Evolutionary conservation across 2,113 vertebrate species (phyloP).

Genomic region (Oryzias celebensis): DNA sequence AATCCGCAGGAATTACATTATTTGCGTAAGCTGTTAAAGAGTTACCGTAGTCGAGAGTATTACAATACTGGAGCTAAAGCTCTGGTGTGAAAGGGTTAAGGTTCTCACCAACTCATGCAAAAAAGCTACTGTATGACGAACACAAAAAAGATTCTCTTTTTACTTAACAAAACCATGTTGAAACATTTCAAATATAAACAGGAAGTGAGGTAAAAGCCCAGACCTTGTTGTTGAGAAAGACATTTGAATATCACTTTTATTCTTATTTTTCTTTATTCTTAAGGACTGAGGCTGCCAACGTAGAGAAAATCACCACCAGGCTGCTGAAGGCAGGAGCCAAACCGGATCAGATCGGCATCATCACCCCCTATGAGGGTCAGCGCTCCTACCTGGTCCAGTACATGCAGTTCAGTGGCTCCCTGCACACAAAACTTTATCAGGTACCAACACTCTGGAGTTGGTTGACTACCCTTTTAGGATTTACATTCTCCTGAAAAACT

Average conservation of each 20-base stretch:
- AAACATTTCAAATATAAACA: no score
- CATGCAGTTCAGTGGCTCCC: conserved; percentile 98
- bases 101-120: no score
- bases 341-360: conserved; percentile 97
- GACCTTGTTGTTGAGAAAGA: no score
- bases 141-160: no score
- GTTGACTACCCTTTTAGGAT: not conserved
- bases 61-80: no score
- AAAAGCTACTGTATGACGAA: no score
- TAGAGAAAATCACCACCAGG: conserved; percentile 98
- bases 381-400: conserved; percentile 98
- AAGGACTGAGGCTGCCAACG: conserved; percentile 96
- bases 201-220: no score
- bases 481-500: not conserved
- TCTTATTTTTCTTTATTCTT: not conserved
- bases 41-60: no score
- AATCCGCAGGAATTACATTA: no score
- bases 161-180: no score
- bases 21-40: no score
- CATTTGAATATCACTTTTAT: not conserved
- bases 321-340: conserved; percentile 95
- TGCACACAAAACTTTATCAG: conserved; percentile 99
- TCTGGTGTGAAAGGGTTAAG: no score
- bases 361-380: conserved; percentile 96
- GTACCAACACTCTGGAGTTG: conserved; percentile 57